Percentiles rank a stretch among this genome's conserved stretches.
Conservation (phyloP, 2,113 vertebrate species). For the Chitala chitala region DNA sequence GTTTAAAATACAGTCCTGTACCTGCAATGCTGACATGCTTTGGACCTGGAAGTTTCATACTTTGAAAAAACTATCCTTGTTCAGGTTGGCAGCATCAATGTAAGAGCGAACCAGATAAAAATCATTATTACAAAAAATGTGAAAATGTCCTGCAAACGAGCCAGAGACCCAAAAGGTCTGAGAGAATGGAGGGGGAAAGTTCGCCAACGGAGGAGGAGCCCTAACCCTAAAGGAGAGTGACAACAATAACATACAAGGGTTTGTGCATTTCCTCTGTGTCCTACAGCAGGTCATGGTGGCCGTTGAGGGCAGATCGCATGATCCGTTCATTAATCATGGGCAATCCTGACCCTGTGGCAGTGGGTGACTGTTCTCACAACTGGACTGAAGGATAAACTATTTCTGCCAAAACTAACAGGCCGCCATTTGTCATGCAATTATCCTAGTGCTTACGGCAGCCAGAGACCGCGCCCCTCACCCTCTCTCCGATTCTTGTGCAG, state of each 20-base stretch:
- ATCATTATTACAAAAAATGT: slow-evolving; percentile 19
- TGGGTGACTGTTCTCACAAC: background rate
- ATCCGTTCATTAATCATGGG: slow-evolving; percentile 22
- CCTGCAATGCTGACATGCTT: background rate
- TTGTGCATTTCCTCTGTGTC: background rate
- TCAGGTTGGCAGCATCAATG: background rate
- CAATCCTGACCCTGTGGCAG: background rate
- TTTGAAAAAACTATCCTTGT: background rate
- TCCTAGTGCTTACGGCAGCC: slow-evolving; percentile 7
- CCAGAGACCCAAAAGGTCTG: slow-evolving; percentile 20
- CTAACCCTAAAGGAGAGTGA: slow-evolving; percentile 11
- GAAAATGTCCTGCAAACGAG: slow-evolving; percentile 17
- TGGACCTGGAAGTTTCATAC: background rate
- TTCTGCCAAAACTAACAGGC: slow-evolving; percentile 12
- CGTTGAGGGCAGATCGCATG: background rate
- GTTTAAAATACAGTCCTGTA: background rate
- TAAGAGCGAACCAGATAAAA: slow-evolving; percentile 8
- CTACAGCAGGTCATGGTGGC: background rate
- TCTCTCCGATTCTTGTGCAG: background rate
- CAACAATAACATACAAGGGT: slow-evolving; percentile 21
- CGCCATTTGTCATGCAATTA: slow-evolving; percentile 15
- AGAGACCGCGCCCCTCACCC: background rate
- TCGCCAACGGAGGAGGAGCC: background rate
- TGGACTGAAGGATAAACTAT: slow-evolving; percentile 20
- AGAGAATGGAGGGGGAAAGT: background rate